Conservation (phyloP, 1,140 invertebrate species). For the Drosophila busckii region DNA sequence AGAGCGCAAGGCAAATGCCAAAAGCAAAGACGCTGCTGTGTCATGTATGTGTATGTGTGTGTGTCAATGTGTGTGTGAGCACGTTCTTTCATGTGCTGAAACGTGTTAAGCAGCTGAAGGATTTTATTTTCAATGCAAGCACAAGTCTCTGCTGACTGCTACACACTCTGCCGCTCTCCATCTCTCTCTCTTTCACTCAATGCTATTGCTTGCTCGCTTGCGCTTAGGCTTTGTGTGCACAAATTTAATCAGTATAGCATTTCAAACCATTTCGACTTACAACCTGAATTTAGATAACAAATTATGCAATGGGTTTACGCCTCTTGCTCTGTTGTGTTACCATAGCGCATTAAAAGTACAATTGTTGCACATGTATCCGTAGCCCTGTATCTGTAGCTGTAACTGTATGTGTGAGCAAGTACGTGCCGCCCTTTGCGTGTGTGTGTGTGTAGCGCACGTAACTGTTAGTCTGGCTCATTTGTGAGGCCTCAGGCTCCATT, state of each 20-base stretch:
- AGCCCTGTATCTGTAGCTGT: background rate
- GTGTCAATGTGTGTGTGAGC: constrained; percentile 36
- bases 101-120: constrained; percentile 64
- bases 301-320: constrained; percentile 52
- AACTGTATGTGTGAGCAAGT: background rate
- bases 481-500: constrained; percentile 36
- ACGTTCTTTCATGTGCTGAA: constrained; percentile 65
- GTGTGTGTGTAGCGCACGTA: constrained; percentile 26
- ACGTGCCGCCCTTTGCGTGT: too few relatives aligned
- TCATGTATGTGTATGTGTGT: background rate
- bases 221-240: constrained; percentile 12
- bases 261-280: constrained; percentile 51
- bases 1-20: background rate
- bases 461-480: constrained; percentile 36
- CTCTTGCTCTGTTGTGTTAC: background rate
- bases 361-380: constrained; percentile 57
- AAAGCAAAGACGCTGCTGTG: background rate
- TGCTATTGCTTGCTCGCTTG: too few relatives aligned
- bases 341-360: constrained; percentile 23
- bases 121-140: constrained; percentile 63
- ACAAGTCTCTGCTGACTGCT: constrained; percentile 1
- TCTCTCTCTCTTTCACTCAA: background rate
- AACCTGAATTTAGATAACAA: constrained; percentile 76
- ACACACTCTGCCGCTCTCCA: background rate
- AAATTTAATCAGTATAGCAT: constrained; percentile 71